Conservation (phyloP, 2,113 vertebrate genomes). For the Paratilapia polleni region DNA sequence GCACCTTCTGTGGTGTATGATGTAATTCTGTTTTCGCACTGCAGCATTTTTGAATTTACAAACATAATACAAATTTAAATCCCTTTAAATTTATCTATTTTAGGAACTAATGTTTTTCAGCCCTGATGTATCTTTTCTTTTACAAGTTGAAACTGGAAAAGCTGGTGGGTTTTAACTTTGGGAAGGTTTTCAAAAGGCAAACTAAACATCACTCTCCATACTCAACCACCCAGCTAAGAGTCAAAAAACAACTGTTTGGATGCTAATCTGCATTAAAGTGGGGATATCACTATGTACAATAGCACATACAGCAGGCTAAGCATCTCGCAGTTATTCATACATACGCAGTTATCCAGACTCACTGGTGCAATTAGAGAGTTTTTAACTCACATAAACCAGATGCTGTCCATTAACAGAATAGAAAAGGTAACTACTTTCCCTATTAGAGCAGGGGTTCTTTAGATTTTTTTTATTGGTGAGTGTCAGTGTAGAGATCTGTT, state of each 20-base stretch:
- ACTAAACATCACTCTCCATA: neutral
- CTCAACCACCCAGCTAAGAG: neutral
- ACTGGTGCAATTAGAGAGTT: neutral
- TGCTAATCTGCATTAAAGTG: neutral
- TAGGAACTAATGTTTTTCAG: neutral
- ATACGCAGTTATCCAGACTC: neutral
- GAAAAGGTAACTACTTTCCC: neutral
- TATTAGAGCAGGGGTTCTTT: neutral
- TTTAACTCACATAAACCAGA: neutral
- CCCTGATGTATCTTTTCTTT: neutral
- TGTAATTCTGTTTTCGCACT: too few species aligned
- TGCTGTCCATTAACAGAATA: neutral
- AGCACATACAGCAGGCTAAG: too few species aligned
- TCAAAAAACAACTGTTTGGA: neutral
- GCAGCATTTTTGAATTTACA: neutral
- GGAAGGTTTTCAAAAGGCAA: neutral
- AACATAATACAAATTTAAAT: neutral
- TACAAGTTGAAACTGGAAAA: accelerated
- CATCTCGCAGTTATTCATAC: neutral
- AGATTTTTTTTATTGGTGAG: neutral
- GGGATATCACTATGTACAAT: neutral
- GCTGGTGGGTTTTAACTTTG: neutral
- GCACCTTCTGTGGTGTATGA: accelerated
- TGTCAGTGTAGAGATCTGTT: neutral
- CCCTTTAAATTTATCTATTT: neutral